Evolutionary conservation across 2,888 invertebrate species (phyloP).

Genomic region (Thecophora atra): DNA sequence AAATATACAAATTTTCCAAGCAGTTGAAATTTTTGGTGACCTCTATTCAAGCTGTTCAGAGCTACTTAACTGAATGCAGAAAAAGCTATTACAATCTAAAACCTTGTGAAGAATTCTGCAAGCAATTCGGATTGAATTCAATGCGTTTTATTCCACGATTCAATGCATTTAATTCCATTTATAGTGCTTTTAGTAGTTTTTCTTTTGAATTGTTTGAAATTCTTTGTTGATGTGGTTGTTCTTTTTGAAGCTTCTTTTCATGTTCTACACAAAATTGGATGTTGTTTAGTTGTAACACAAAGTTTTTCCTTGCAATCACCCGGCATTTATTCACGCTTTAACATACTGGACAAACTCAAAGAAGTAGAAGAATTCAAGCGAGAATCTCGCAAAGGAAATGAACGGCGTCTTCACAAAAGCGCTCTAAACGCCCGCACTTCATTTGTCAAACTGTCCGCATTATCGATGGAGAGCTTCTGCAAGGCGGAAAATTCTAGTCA

Average conservation of each 20-base stretch:
- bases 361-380: not conserved
- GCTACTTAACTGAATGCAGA: too few relatives aligned
- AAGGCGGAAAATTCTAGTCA: too few relatives aligned
- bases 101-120: not conserved
- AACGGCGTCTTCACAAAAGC: constrained; percentile 41
- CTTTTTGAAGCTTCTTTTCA: not conserved
- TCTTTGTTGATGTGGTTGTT: constrained; percentile 1
- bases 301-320: too few relatives aligned
- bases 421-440: constrained; percentile 61
- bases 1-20: too few relatives aligned
- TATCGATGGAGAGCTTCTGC: constrained; percentile 61
- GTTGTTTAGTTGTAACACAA: not conserved
- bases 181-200: not conserved
- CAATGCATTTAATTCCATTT: constrained; percentile 10
- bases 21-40: too few relatives aligned
- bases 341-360: not conserved
- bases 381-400: not conserved
- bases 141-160: too few relatives aligned
- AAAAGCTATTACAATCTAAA: too few relatives aligned
- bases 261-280: not conserved
- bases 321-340: constrained; percentile 3
- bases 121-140: not conserved
- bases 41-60: too few relatives aligned
- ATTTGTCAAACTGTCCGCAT: constrained; percentile 59
- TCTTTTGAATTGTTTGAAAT: not conserved